Evolutionary conservation across 2,113 vertebrate species (phyloP).

Genomic region (Microcebus murinus): DNA sequence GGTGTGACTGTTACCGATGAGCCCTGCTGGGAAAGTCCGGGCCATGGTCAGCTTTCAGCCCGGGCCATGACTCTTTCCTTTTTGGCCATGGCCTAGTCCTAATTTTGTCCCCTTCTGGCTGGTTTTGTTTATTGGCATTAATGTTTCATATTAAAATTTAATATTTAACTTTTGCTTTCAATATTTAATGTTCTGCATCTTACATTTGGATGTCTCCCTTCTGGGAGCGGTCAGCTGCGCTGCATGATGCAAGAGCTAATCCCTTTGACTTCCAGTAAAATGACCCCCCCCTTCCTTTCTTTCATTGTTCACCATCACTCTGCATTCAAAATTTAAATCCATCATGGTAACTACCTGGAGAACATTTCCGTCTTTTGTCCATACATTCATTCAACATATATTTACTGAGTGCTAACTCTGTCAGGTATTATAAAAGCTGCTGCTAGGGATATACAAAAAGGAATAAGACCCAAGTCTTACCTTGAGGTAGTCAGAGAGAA

Average conservation of each 20-base stretch:
- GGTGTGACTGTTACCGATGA: slow-evolving; percentile 68
- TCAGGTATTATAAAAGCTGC: neutral
- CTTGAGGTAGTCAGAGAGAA: neutral
- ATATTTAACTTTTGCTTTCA: slow-evolving; percentile 84
- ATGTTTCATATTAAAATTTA: slow-evolving; percentile 76
- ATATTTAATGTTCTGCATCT: slow-evolving; percentile 85
- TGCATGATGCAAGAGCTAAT: slow-evolving; percentile 73
- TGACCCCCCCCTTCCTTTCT: slow-evolving; percentile 28
- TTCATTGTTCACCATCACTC: slow-evolving; percentile 48
- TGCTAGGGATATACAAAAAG: neutral
- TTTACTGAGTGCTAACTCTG: neutral
- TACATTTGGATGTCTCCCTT: slow-evolving; percentile 82
- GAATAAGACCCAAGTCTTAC: neutral
- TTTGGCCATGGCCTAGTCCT: slow-evolving; percentile 68
- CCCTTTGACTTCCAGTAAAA: slow-evolving; percentile 80
- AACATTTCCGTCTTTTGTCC: slow-evolving; percentile 31
- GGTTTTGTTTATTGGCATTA: slow-evolving; percentile 78
- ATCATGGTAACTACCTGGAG: slow-evolving; percentile 38
- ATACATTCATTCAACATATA: neutral
- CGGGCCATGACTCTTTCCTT: slow-evolving; percentile 60
- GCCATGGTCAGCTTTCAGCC: slow-evolving; percentile 63
- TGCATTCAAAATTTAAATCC: slow-evolving; percentile 30
- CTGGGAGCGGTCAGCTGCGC: slow-evolving; percentile 76
- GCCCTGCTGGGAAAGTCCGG: slow-evolving; percentile 70
- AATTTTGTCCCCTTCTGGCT: slow-evolving; percentile 77